A percentile compares a stretch with the other conserved stretches of the same genome.
These are phyloP conservation scores for Pomatorhinus ruficollis DNA, from an alignment of 2,113 vertebrate species.

Conservation along the genomic window DNA sequence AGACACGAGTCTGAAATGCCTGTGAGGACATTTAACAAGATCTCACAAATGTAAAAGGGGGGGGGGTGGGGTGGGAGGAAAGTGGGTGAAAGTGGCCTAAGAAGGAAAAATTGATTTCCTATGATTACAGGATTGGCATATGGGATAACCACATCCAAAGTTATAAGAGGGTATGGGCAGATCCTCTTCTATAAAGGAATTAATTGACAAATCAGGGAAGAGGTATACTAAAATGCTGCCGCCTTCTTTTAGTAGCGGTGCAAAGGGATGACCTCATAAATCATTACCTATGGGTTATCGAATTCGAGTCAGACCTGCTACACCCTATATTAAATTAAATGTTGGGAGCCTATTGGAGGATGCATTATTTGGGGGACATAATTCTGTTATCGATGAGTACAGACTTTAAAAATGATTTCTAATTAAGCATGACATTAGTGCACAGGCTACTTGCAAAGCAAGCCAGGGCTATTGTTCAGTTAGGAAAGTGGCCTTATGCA, in stretches of 20 bases:
- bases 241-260: slow-evolving; percentile 58
- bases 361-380: slow-evolving; percentile 58
- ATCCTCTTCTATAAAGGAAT: slow-evolving; percentile 47
- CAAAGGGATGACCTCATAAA: slow-evolving; percentile 73
- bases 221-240: slow-evolving; percentile 42
- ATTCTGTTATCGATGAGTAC: slow-evolving; percentile 69
- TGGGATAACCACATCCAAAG: slow-evolving; percentile 15
- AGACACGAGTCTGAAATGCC: slow-evolving; percentile 6
- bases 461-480: slow-evolving; percentile 57
- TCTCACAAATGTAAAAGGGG: not conserved
- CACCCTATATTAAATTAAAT: slow-evolving; percentile 68
- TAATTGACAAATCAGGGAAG: slow-evolving; percentile 56
- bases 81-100: slow-evolving; percentile 21
- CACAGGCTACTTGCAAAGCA: slow-evolving; percentile 45
- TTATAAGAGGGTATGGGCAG: not conserved
- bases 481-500: slow-evolving; percentile 58
- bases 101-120: slow-evolving; percentile 10
- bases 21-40: slow-evolving; percentile 8
- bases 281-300: slow-evolving; percentile 70
- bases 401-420: slow-evolving; percentile 60
- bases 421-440: slow-evolving; percentile 71
- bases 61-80: not conserved
- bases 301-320: slow-evolving; percentile 57
- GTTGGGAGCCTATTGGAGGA: slow-evolving; percentile 57
- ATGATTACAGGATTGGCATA: slow-evolving; percentile 4